These are phyloP conservation scores for Drosophila ogumai DNA, from an alignment of 1,140 invertebrate species.

Conservation along the genomic window DNA sequence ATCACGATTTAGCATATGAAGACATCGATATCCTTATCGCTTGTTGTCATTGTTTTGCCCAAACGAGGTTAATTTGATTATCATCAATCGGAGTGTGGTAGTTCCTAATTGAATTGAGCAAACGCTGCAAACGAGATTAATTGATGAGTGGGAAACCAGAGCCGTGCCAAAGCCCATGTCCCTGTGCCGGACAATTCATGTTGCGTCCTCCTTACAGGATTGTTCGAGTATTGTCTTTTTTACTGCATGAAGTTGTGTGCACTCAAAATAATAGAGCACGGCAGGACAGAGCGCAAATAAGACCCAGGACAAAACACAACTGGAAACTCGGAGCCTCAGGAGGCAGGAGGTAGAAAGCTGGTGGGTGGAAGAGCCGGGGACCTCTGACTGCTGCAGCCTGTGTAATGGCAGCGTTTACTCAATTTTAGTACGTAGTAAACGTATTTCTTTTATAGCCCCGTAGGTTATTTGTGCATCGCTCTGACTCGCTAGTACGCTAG, in stretches of 20 bases:
- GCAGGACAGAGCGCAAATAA: slow-evolving; percentile 44
- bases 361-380: slow-evolving; percentile 11
- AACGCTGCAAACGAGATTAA: slow-evolving; percentile 67
- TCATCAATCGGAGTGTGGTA: slow-evolving; percentile 39
- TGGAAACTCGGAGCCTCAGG: slow-evolving; percentile 6
- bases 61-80: slow-evolving; percentile 66
- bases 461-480: slow-evolving; percentile 72
- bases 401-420: slow-evolving; percentile 81
- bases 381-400: slow-evolving; percentile 67
- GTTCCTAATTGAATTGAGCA: slow-evolving; percentile 67
- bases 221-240: slow-evolving; percentile 58
- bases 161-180: slow-evolving; percentile 17
- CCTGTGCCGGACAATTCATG: slow-evolving; percentile 59
- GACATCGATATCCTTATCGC: background rate
- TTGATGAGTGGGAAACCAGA: slow-evolving; percentile 47
- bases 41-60: slow-evolving; percentile 21
- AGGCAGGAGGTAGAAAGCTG: background rate
- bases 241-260: slow-evolving; percentile 69
- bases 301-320: slow-evolving; percentile 32
- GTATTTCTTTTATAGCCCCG: slow-evolving; percentile 77
- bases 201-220: slow-evolving; percentile 20
- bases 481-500: slow-evolving; percentile 44
- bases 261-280: slow-evolving; percentile 75
- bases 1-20: slow-evolving; percentile 8
- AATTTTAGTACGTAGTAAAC: slow-evolving; percentile 82